phyloP scores from a whole-genome alignment of 2,888 invertebrate genomes.

The Hypercompe scribonia region DNA sequence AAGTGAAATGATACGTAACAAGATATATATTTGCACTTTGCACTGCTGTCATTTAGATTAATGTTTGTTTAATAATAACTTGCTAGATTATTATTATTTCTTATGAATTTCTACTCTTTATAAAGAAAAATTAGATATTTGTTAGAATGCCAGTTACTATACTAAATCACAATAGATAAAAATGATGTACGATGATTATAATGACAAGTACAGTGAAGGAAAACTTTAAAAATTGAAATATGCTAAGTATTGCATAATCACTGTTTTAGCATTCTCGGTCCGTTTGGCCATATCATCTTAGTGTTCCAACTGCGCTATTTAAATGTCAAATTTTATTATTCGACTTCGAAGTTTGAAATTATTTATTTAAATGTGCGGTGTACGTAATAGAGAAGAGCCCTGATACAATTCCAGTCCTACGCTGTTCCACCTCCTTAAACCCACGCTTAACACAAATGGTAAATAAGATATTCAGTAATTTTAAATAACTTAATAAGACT shows the following conservation, averaged over 20 bases:
- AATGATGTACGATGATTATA: too few species aligned
- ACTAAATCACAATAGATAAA: too few species aligned
- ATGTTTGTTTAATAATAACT: too few species aligned
- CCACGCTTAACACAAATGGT: not conserved
- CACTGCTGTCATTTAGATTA: not conserved
- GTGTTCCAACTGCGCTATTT: not conserved
- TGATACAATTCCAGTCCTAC: not conserved
- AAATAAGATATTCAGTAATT: not conserved
- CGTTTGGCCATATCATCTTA: not conserved
- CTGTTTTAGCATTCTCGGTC: not conserved
- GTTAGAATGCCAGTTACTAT: too few species aligned
- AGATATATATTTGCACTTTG: not conserved
- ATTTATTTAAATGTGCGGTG: not conserved
- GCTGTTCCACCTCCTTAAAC: not conserved
- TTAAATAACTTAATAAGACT: not conserved
- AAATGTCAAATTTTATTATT: not conserved
- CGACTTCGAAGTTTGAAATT: not conserved
- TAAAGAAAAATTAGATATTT: not conserved
- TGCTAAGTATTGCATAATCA: not conserved
- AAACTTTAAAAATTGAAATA: too few species aligned
- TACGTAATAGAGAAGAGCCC: not conserved
- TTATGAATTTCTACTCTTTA: not conserved
- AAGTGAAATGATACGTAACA: slow-evolving; percentile 11
- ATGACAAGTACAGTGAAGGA: not conserved
- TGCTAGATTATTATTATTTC: not conserved